phyloP scores from a whole-genome alignment of 2,113 vertebrate genomes.

The Cynoglossus semilaevis region DNA sequence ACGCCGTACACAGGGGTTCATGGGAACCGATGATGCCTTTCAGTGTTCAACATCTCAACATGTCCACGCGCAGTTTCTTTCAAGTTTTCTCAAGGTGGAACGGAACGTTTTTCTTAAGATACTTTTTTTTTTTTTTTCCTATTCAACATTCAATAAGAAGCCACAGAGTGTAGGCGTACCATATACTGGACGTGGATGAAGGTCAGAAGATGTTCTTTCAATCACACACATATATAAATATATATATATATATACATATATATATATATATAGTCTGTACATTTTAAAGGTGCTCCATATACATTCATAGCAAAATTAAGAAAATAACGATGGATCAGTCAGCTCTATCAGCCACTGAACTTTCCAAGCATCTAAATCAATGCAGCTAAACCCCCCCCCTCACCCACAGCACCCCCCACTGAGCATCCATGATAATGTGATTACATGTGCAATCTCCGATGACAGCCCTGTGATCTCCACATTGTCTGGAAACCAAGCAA shows the following conservation, averaged over 20 bases:
- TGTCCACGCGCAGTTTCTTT: no score
- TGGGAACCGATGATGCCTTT: neutral
- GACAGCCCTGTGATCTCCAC: conserved; percentile 30
- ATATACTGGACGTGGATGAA: no score
- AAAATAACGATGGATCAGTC: neutral
- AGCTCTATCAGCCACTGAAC: neutral
- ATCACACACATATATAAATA: no score
- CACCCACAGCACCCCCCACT: neutral
- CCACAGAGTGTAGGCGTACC: no score
- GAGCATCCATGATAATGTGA: conserved; percentile 24
- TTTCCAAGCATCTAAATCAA: neutral
- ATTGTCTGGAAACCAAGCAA: conserved; percentile 32
- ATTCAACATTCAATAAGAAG: no score
- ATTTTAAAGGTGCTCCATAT: no score
- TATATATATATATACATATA: no score
- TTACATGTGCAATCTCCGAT: conserved; percentile 12
- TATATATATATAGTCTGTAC: no score
- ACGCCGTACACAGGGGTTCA: neutral
- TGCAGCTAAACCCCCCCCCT: neutral
- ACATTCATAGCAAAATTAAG: neutral
- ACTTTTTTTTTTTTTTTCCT: no score
- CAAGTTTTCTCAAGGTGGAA: neutral
- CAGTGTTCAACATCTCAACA: neutral
- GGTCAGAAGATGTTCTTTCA: no score
- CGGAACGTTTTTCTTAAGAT: neutral